Evolutionary conservation across 2,888 invertebrate species (phyloP).

Genomic region (Ectemnius continuus): DNA sequence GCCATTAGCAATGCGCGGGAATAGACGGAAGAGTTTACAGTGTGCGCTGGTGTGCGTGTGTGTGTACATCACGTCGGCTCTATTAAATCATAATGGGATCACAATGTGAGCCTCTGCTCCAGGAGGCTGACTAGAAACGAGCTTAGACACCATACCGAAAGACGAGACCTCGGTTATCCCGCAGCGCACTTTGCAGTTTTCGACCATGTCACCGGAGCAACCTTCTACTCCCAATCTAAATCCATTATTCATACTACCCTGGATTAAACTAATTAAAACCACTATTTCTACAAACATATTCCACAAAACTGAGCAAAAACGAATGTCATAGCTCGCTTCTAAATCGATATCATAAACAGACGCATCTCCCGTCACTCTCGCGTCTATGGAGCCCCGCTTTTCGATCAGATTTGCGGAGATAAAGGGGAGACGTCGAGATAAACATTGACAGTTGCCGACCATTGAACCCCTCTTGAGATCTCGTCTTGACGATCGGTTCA

Average conservation of each 20-base stretch:
- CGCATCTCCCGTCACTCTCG: no score
- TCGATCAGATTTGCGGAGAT: not conserved
- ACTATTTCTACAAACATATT: no score
- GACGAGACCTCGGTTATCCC: constrained; percentile 54
- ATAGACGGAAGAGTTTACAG: constrained; percentile 64
- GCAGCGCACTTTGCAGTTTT: constrained; percentile 31
- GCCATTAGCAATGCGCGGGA: constrained; percentile 66
- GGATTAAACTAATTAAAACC: no score
- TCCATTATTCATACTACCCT: no score
- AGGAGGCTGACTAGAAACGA: constrained; percentile 65
- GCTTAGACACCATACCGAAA: constrained; percentile 61
- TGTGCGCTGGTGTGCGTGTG: constrained; percentile 60
- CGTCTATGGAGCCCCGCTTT: no score
- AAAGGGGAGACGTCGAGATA: not conserved
- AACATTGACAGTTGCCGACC: constrained; percentile 5
- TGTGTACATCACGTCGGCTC: constrained; percentile 66
- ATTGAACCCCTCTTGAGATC: not conserved
- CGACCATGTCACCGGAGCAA: constrained; percentile 7
- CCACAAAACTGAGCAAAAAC: no score
- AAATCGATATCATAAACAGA: no score
- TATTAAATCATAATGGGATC: constrained; percentile 75
- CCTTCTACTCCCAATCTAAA: no score
- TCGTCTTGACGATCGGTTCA: not conserved
- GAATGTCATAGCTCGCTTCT: no score
- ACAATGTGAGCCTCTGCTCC: constrained; percentile 71